Percentiles rank a stretch among this genome's conserved stretches.
These are phyloP conservation scores for Acleris cristana DNA, from an alignment of 2,888 invertebrate genomes.

Conservation along the genomic window DNA sequence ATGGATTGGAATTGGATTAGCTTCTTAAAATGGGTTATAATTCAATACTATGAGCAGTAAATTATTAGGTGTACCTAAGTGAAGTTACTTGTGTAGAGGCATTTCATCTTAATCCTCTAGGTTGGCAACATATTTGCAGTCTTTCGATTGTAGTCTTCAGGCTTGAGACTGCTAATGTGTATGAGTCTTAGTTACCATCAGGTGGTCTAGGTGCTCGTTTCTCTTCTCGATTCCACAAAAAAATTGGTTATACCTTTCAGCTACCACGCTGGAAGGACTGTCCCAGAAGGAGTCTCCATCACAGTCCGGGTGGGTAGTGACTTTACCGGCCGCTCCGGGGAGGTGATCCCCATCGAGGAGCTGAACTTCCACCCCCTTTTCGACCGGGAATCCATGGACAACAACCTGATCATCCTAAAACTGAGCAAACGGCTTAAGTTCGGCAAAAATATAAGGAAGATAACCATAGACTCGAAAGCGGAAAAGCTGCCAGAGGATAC, in stretches of 20 bases:
- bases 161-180: background rate
- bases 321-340: conserved; percentile 45
- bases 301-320: conserved; percentile 53
- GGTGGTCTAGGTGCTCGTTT: background rate
- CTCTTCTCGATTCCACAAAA: background rate
- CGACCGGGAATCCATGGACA: conserved; percentile 44
- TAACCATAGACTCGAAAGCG: conserved; percentile 45
- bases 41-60: too few relatives aligned
- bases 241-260: background rate
- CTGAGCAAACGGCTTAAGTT: conserved; percentile 40
- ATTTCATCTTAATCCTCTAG: too few relatives aligned
- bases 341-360: conserved; percentile 43
- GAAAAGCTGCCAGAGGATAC: conserved; percentile 28
- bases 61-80: too few relatives aligned
- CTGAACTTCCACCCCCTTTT: conserved; percentile 53
- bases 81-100: too few relatives aligned
- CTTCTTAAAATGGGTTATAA: too few relatives aligned
- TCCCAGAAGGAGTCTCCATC: conserved; percentile 21
- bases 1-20: too few relatives aligned
- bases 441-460: conserved; percentile 47
- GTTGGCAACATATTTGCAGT: too few relatives aligned
- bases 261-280: background rate
- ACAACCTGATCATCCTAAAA: conserved; percentile 54
- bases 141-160: too few relatives aligned
- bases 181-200: background rate